Evolutionary conservation across 2,888 invertebrate genomes (phyloP), one percentile per base, ranked within the genome.

Genomic region (Drosophila neoperkinsi): DNA sequence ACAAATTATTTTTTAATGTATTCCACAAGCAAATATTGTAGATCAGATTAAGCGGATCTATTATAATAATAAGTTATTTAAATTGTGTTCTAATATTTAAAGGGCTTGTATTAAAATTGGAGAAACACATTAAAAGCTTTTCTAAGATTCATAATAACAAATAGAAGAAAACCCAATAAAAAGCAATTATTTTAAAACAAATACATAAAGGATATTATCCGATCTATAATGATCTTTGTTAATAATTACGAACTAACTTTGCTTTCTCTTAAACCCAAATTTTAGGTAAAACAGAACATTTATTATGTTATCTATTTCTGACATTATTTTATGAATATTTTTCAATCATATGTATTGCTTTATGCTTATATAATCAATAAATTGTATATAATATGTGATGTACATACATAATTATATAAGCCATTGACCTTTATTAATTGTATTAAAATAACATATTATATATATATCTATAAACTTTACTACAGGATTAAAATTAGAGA

Each of bases 401-500:
- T 7, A 13, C 6, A 21, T 13, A 46, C 10, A 10, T 41, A 41
- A 18, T 18, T 28, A 5, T 18, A 0, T 10, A n/a, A n/a, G 49
- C 10, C 28, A 46, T 4, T 46, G 21, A 21, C 21, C 4, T 13
- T 46, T 46, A 10, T 28, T 50, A 18, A 4, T 5, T 18, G 5
- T 10, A 16, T 1, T 18, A 28, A 49, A 16, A 11, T 18, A 30
- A 0, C 1, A 30, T 0, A 5, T 9, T 30, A 10, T 9, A 2
- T 7, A 16, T 16, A 16, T 21, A 25, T 9, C 4, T 46, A 11
- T 49, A 16, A 16, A 50, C 11, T 57, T 30, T 33, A 31, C 25
- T 64, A 1, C 56, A 94, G 84, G 94, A 92, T 69, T 93, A 93
- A 84, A 94, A 90, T 92, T 96, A 83, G 96, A 96, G 88, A 94